These are phyloP conservation scores for Polydrusus cervinus DNA, from an alignment of 2,888 invertebrate species.

Conservation along the genomic window DNA sequence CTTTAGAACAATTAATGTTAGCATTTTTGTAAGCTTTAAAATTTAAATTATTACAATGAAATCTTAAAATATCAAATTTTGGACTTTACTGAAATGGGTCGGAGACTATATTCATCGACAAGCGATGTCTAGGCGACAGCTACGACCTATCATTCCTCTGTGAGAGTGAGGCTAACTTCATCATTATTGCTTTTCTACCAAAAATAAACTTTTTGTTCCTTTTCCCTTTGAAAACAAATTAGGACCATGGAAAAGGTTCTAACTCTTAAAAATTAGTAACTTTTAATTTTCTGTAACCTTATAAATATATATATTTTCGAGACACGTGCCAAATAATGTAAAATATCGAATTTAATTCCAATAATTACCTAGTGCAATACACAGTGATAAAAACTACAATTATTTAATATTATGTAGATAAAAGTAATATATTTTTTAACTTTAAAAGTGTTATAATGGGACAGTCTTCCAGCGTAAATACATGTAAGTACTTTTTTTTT, in stretches of 20 bases:
- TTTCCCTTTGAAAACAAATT: background rate
- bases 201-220: slow-evolving; percentile 12
- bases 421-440: background rate
- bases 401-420: slow-evolving; percentile 15
- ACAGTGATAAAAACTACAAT: slow-evolving; percentile 27
- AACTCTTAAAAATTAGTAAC: background rate
- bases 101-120: background rate
- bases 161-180: slow-evolving; percentile 29
- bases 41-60: no score
- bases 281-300: background rate
- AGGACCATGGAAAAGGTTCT: background rate
- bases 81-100: no score
- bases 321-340: slow-evolving; percentile 37
- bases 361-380: slow-evolving; percentile 34
- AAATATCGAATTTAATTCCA: slow-evolving; percentile 20
- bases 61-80: no score
- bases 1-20: no score
- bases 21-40: no score
- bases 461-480: slow-evolving; percentile 42
- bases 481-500: slow-evolving; percentile 33
- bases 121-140: no score
- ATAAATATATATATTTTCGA: slow-evolving; percentile 7
- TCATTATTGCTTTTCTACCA: slow-evolving; percentile 24
- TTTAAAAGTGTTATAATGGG: slow-evolving; percentile 30
- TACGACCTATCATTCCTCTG: no score